Evolutionary conservation across 37 sponge, comb jelly and placozoan genomes (phyloP).

Genomic region (Chondrilla cf. caribensis): DNA sequence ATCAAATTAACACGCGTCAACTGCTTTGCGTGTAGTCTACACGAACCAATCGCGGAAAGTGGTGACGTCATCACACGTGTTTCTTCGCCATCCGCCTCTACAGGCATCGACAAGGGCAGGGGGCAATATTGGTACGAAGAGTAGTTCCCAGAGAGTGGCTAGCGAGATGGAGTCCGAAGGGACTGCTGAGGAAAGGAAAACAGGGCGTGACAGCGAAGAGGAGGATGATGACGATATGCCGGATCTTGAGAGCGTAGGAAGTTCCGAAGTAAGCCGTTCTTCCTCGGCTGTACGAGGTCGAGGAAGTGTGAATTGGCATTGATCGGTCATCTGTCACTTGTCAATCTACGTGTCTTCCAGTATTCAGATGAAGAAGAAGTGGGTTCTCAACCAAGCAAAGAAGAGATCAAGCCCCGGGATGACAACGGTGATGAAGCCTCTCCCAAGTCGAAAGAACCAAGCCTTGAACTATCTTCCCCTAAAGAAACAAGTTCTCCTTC

Average conservation of each 20-base stretch:
- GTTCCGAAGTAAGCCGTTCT: slow-evolving; percentile 52
- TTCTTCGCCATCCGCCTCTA: no score
- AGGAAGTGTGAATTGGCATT: background rate
- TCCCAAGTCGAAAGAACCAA: no score
- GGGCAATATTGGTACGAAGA: background rate
- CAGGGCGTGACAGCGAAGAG: background rate
- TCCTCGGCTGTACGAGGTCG: background rate
- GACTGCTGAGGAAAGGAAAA: background rate
- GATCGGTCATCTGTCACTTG: background rate
- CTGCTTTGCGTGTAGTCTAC: no score
- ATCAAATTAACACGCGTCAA: no score
- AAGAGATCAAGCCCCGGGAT: background rate
- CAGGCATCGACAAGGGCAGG: background rate
- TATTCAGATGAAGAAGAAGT: slow-evolving; percentile 32
- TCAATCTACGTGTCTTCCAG: background rate
- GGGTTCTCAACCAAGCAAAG: no score
- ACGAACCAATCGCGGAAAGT: no score
- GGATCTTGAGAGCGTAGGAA: slow-evolving; percentile 57
- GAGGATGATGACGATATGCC: slow-evolving; percentile 57
- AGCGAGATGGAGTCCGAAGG: background rate
- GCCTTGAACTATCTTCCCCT: no score
- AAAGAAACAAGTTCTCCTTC: background rate
- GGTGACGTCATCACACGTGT: no score
- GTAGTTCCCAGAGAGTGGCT: background rate
- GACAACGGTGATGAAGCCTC: background rate